These are phyloP conservation scores for Linurgus olivaceus DNA, from an alignment of 2,797 vertebrate species.

Conservation along the genomic window DNA sequence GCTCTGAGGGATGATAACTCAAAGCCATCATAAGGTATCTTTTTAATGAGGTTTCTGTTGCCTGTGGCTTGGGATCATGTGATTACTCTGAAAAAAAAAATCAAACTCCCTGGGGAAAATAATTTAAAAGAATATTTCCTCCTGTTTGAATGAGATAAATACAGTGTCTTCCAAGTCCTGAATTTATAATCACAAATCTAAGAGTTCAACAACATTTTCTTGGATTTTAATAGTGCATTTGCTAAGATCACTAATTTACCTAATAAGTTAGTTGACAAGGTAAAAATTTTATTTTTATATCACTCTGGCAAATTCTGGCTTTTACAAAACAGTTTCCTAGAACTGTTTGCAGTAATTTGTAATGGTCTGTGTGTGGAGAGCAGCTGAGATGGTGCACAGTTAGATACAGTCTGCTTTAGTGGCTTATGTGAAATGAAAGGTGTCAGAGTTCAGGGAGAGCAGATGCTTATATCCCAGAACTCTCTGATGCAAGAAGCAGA, in stretches of 20 bases:
- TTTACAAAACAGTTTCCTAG: background rate
- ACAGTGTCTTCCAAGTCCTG: background rate
- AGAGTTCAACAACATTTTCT: background rate
- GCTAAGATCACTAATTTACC: background rate
- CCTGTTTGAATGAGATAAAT: background rate
- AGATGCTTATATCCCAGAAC: background rate
- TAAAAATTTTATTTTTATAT: background rate
- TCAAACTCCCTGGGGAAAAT: background rate
- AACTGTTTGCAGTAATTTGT: background rate
- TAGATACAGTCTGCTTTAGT: background rate
- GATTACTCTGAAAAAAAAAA: background rate
- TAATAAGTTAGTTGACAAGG: background rate
- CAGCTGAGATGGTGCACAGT: background rate
- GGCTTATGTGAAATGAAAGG: background rate
- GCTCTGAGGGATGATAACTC: background rate
- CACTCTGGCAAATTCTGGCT: background rate
- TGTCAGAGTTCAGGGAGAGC: background rate
- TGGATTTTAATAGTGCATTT: background rate
- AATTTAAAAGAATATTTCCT: background rate
- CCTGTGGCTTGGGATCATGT: background rate
- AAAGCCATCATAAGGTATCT: background rate
- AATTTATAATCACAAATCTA: background rate
- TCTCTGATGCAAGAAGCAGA: background rate
- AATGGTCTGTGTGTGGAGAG: background rate
- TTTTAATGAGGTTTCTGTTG: background rate